A percentile compares a stretch with the other conserved stretches of the same genome.
phyloP scores from a whole-genome alignment of 2,888 invertebrate species.

The Diogma glabrata region DNA sequence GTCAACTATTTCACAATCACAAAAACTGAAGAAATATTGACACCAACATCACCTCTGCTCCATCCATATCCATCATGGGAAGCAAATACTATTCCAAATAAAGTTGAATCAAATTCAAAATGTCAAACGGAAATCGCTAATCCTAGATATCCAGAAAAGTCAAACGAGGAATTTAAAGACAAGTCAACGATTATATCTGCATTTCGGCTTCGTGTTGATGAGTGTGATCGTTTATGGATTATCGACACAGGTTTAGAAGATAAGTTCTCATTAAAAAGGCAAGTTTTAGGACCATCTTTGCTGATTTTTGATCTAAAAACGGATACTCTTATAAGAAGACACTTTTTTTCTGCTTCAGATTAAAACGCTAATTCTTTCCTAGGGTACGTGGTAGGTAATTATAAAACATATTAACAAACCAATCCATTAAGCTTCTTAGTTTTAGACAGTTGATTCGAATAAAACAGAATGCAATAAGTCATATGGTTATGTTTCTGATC shows the following conservation, averaged over 20 bases:
- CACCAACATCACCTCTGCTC: conserved; percentile 47
- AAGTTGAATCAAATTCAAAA: conserved; percentile 40
- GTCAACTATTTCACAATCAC: conserved; percentile 51
- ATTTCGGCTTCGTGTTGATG: conserved; percentile 57
- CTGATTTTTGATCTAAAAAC: conserved; percentile 65
- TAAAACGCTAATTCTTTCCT: conserved; percentile 66
- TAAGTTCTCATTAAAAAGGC: conserved; percentile 45
- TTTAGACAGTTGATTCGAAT: no score
- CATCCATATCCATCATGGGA: conserved; percentile 67
- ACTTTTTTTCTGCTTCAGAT: conserved; percentile 52
- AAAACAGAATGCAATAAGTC: conserved; percentile 70
- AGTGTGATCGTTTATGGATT: conserved; percentile 71
- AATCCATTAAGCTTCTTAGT: no score
- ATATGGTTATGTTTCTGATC: conserved; percentile 65
- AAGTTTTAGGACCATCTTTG: conserved; percentile 50
- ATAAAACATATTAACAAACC: no score
- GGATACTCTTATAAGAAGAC: conserved; percentile 56
- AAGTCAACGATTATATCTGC: conserved; percentile 57
- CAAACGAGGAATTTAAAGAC: no score
- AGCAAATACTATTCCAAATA: no score
- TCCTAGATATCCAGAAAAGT: no score
- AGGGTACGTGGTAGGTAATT: conserved; percentile 56
- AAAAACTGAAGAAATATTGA: no score
- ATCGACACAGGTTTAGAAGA: conserved; percentile 69
- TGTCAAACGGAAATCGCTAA: no score